Evolutionary conservation across 2,113 vertebrate species (phyloP).

Genomic region (Brevimyrus niger): DNA sequence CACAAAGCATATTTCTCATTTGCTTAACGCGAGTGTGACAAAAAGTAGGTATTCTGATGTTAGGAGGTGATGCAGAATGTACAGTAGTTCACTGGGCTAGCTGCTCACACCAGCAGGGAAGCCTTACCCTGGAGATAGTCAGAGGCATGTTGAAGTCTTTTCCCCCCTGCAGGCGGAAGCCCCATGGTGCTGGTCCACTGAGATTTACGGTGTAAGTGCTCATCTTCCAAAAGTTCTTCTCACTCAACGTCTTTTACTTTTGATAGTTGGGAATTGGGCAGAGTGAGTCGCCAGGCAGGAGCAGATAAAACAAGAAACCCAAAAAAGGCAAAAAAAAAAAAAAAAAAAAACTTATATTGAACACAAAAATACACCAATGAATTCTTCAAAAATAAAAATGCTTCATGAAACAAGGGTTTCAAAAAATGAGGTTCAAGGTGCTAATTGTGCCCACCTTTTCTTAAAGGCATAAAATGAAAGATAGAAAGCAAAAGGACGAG

Average conservation of each 20-base stretch:
- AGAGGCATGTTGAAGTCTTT: conserved; percentile 97
- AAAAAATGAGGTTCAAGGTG: conserved; percentile 19
- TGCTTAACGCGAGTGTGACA: background rate
- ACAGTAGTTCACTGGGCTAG: background rate
- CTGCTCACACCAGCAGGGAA: background rate
- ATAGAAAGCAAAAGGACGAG: conserved; percentile 30
- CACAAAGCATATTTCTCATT: background rate
- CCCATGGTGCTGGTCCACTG: conserved; percentile 87
- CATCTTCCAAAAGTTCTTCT: conserved; percentile 61
- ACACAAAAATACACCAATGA: background rate
- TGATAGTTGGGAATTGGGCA: conserved; percentile 44
- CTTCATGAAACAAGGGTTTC: background rate
- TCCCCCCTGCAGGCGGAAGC: conserved; percentile 93
- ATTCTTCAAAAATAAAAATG: background rate
- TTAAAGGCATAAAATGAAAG: conserved; percentile 15
- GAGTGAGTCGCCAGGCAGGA: conserved; percentile 34
- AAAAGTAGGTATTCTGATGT: background rate
- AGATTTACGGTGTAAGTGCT: conserved; percentile 82
- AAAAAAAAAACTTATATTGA: background rate
- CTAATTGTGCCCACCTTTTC: conserved; percentile 9
- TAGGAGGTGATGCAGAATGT: background rate
- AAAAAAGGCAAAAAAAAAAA: conserved; percentile 8
- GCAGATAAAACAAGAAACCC: conserved; percentile 42
- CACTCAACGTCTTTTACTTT: conserved; percentile 26
- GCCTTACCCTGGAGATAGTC: conserved; percentile 82